Conservation (phyloP, 2,888 invertebrate species). For the Slavum lentiscoides region DNA sequence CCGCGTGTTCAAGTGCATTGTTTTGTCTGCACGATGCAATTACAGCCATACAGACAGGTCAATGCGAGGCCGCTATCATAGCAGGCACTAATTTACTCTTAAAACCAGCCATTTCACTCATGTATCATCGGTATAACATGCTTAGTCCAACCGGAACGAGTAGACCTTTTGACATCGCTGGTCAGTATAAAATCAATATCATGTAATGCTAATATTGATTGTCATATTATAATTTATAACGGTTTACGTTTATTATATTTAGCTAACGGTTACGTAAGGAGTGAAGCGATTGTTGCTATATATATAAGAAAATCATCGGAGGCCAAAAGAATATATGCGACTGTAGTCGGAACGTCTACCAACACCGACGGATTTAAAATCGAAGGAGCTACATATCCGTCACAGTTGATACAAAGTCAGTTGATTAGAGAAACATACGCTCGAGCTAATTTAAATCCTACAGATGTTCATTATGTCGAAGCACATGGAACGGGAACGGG, state of each 20-base stretch:
- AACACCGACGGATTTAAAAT: constrained; percentile 54
- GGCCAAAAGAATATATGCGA: constrained; percentile 54
- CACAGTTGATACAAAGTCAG: constrained; percentile 42
- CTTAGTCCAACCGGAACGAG: constrained; percentile 52
- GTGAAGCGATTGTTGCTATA: constrained; percentile 54
- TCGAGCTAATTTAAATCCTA: constrained; percentile 37
- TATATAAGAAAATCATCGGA: constrained; percentile 50
- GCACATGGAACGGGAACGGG: constrained; percentile 54
- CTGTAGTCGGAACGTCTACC: constrained; percentile 44
- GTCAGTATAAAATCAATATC: constrained; percentile 14
- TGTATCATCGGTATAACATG: constrained; percentile 51
- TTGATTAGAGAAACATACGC: constrained; percentile 49
- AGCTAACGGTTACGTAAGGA: constrained; percentile 55
- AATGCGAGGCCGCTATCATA: constrained; percentile 50
- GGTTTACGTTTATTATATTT: background rate
- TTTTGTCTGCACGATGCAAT: constrained; percentile 49
- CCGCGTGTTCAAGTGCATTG: constrained; percentile 51
- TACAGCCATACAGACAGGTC: constrained; percentile 34
- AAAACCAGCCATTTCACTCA: constrained; percentile 46
- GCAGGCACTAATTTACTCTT: constrained; percentile 47
- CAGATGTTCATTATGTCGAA: constrained; percentile 53
- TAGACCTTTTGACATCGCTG: constrained; percentile 48
- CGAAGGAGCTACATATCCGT: constrained; percentile 53
- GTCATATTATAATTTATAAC: background rate
- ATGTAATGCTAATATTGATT: too few relatives aligned